Evolutionary conservation across 1,140 invertebrate genomes (phyloP), one percentile per base, ranked within the genome.

Genomic region (Drosophila repletoides): DNA sequence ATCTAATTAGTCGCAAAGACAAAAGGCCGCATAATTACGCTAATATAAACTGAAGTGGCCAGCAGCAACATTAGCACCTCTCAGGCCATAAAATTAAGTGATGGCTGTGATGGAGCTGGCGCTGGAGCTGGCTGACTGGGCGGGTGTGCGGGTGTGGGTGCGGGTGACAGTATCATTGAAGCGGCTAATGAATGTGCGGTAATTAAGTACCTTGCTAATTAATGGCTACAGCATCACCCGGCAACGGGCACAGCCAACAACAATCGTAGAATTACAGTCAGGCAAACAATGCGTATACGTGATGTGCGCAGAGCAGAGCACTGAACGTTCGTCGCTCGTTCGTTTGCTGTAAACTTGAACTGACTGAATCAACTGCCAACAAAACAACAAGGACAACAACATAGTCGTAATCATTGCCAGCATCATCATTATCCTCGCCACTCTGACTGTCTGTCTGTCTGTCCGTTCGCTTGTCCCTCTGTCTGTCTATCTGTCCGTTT

Each of bases 131-230:
- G 24, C 5, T 55, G 29, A 28, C 9, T 46, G 33, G n/a, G 7
- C 9, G 24, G 1, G 24, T 34, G 34, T 58, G 26, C 56, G 51
- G 58, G 43, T 52, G 72, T 36, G 33, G 53, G 15, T 33, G 2
- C 7, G 17, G 7, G 15, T 31, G 65, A 53, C 70, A 70, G 79
- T 45, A 56, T 72, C 76, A 88, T 88, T 88, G 84, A 88, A 71
- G 76, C 80, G 70, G 67, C 87, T 86, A 89, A 88, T 88, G 88
- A 88, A 88, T 89, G 83, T 89, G 88, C 80, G 88, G 84, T 89
- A 89, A 89, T 89, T 89, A 89, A 89, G 88, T 88, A 89, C 72
- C 88, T 88, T 89, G 88, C 88, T 89, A 89, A 89, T 89, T 89
- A 89, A 89, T 89, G 88, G 72, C 80, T 80, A 81, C 72, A 69